Base-by-base conservation (phyloP, 2,888 invertebrate genomes). In the Andrena marginata region DNA sequence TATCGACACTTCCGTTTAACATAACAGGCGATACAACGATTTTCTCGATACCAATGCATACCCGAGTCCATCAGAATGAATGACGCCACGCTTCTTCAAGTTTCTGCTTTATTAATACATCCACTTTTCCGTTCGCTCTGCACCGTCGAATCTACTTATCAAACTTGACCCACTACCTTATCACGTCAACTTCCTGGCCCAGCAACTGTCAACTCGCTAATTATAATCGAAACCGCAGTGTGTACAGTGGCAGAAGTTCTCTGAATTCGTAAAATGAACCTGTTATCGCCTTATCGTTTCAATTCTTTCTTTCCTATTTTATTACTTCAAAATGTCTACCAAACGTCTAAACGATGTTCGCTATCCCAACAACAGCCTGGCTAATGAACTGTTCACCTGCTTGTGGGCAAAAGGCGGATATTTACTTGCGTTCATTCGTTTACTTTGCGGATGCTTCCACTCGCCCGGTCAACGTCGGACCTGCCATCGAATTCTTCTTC, bases 81-180 rank as follows among this genome's bases (percentile, higher is more conserved):
- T 26, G 23, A 56, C 10, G 23, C 20, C 23, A 56, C 23, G 23
- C 56, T 56, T 13, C 23, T 10, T 56, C 16, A 1, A 16, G 23
- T 23, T 13, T 8, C 8, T 13, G 23, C 23, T 23, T 56, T 26
- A 26, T 23, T 20, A 56, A 23, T 56, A 10, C 56, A 4, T 56
- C 10, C 56, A 56, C 26, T 56, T 26, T 26, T 26, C 56, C 3
- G 56, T 26, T 56, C 23, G 23, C 23, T 8, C 23, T 10, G 13
- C 10, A 56, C 13, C 23, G 23, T 26, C 26, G 56, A 56, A 56
- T 56, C 26, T 26, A 3, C 56, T 56, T 56, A 56, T 56, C 56
- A 56, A 56, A 56, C 56, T 26, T 56, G 56, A 56, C 56, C 56
- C 56, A 20, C 20, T 56, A 8, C 26, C 23, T 56, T 56, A 56